These are phyloP conservation scores for Microplitis manilae DNA, from an alignment of 2,888 invertebrate species.

Conservation along the genomic window DNA sequence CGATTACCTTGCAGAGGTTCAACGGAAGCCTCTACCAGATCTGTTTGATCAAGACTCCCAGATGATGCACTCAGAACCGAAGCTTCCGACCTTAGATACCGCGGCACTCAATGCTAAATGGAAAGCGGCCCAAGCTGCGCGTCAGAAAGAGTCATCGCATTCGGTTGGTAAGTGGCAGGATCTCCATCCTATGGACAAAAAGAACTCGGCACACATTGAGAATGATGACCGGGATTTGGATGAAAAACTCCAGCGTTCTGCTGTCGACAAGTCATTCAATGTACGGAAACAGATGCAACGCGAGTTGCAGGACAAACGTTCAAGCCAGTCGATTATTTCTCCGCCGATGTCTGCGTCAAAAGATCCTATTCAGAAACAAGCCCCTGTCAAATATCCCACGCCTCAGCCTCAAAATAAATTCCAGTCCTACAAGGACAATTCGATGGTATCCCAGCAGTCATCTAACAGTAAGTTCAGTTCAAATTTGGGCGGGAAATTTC, in stretches of 20 bases:
- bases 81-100: slow-evolving; percentile 65
- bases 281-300: slow-evolving; percentile 69
- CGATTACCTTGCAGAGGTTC: slow-evolving; percentile 60
- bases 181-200: slow-evolving; percentile 73
- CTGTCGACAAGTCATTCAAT: slow-evolving; percentile 66
- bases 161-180: slow-evolving; percentile 69
- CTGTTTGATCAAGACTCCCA: slow-evolving; percentile 69
- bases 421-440: slow-evolving; percentile 62
- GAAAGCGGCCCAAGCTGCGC: slow-evolving; percentile 68
- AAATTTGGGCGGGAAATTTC: slow-evolving; percentile 66
- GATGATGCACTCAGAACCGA: slow-evolving; percentile 66
- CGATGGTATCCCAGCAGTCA: slow-evolving; percentile 40
- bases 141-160: slow-evolving; percentile 54
- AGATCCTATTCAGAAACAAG: slow-evolving; percentile 60
- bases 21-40: slow-evolving; percentile 66
- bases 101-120: slow-evolving; percentile 68
- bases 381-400: slow-evolving; percentile 66
- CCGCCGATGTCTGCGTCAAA: slow-evolving; percentile 62
- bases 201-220: slow-evolving; percentile 56
- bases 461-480: slow-evolving; percentile 60
- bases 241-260: slow-evolving; percentile 68
- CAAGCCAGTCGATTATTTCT: slow-evolving; percentile 56
- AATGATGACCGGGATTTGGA: slow-evolving; percentile 67
- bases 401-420: slow-evolving; percentile 67
- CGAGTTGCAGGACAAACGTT: slow-evolving; percentile 65